A percentile compares a stretch with the other conserved stretches of the same genome.
These are phyloP conservation scores for Cerceris ruficornis DNA, from an alignment of 2,888 invertebrate species.

Conservation along the genomic window DNA sequence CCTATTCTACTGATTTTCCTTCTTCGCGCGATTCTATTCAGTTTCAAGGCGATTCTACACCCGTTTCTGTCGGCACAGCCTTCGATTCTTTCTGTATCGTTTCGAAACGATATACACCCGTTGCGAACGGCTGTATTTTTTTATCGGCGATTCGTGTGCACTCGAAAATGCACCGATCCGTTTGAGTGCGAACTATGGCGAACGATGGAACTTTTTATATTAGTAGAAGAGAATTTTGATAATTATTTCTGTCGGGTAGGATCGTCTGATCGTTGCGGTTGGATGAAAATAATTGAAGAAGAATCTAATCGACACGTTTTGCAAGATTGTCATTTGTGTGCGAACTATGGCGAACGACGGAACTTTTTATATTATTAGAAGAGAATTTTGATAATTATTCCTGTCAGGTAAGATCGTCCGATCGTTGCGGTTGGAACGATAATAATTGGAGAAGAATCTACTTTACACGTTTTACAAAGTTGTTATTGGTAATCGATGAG, in stretches of 20 bases:
- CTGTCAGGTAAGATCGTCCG: background rate
- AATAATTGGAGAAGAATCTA: too few species aligned
- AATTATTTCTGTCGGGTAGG: background rate
- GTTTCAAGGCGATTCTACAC: constrained; percentile 29
- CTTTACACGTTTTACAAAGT: too few species aligned
- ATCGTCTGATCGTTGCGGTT: too few species aligned
- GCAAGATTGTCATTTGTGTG: too few species aligned
- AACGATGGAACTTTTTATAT: background rate
- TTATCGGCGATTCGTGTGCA: constrained; percentile 15
- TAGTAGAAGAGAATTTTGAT: background rate
- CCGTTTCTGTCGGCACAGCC: constrained; percentile 25
- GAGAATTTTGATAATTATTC: background rate
- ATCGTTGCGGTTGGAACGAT: too few species aligned
- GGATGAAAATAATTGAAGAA: too few species aligned
- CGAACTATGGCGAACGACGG: constrained; percentile 50
- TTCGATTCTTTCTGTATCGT: constrained; percentile 13
- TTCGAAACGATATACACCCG: constrained; percentile 51
- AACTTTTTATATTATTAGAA: background rate
- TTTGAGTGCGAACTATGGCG: background rate
- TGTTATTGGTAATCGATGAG: too few species aligned
- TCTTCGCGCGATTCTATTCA: constrained; percentile 48
- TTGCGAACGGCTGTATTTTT: constrained; percentile 44
- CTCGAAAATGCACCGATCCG: constrained; percentile 13
- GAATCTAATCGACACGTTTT: too few species aligned
- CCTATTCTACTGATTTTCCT: constrained; percentile 62